Evolutionary conservation across 2,888 invertebrate genomes (phyloP).

Genomic region (Azorinus chamasolen): DNA sequence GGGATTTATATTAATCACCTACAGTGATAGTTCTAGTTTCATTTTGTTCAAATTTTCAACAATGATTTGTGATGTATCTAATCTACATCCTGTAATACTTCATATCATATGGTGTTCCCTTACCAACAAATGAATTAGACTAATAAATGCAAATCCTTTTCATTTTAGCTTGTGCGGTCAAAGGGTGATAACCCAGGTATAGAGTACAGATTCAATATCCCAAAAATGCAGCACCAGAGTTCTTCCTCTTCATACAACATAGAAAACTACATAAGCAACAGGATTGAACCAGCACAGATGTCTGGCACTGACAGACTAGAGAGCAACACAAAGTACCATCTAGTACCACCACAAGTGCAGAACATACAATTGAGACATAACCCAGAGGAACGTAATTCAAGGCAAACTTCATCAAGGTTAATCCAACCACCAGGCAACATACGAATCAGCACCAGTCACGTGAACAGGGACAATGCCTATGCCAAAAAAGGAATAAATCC

Average conservation of each 20-base stretch:
- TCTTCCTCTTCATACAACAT: too few species aligned
- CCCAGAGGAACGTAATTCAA: conserved; percentile 8
- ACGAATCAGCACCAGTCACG: conserved; percentile 28
- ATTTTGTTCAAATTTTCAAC: too few species aligned
- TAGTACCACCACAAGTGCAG: neutral
- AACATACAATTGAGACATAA: conserved; percentile 5
- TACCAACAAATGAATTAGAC: too few species aligned
- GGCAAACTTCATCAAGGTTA: neutral
- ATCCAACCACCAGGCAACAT: conserved; percentile 19
- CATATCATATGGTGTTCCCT: too few species aligned
- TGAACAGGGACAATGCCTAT: conserved; percentile 15
- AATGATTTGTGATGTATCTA: too few species aligned
- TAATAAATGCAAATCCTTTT: too few species aligned
- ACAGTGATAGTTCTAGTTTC: too few species aligned
- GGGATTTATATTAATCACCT: too few species aligned
- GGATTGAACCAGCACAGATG: too few species aligned
- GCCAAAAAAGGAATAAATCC: conserved; percentile 18
- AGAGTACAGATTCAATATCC: conserved; percentile 10
- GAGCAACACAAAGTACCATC: neutral
- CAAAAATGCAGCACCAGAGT: neutral
- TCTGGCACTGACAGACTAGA: too few species aligned
- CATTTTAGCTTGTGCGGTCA: conserved; percentile 6
- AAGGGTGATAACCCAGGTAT: conserved; percentile 15
- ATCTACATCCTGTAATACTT: too few species aligned
- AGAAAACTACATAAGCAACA: too few species aligned